Conservation (phyloP, 2,888 invertebrate species). For the Drepanosiphum platanoidis region DNA sequence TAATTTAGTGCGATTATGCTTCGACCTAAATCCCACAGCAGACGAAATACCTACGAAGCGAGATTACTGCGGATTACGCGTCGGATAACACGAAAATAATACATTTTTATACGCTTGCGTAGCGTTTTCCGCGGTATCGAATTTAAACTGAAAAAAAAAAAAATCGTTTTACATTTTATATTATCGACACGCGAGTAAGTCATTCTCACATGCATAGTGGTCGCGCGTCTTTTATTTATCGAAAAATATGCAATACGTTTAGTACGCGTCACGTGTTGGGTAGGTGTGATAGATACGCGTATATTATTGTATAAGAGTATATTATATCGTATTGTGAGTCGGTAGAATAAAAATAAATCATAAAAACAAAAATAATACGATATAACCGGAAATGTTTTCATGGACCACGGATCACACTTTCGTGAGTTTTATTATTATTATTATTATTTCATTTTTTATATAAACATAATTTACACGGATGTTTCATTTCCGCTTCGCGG, state of each 20-base stretch:
- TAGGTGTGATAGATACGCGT: not conserved
- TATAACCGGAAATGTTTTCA: slow-evolving; percentile 54
- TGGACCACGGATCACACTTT: slow-evolving; percentile 42
- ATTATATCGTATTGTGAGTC: no score
- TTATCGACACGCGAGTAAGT: no score
- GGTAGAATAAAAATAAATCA: not conserved
- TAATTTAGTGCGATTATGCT: not conserved
- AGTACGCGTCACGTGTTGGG: not conserved
- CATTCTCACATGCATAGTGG: no score
- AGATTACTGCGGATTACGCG: not conserved
- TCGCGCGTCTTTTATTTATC: slow-evolving; percentile 6
- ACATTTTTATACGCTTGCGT: not conserved
- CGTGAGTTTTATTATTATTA: slow-evolving; percentile 35
- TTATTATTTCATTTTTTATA: slow-evolving; percentile 2
- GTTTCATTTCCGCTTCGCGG: slow-evolving; percentile 50
- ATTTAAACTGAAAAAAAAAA: no score
- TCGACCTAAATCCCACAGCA: not conserved
- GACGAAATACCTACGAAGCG: not conserved
- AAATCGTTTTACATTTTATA: no score
- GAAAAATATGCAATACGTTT: not conserved
- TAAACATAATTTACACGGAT: slow-evolving; percentile 35
- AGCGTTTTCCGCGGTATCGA: no score
- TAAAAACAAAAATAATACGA: not conserved
- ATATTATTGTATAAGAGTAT: no score
- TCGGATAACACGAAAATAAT: not conserved